A percentile compares a stretch with the other conserved stretches of the same genome.
Evolutionary conservation across 92 coral and sea anemone species (phyloP).

Genomic region (Porites cylindrica): DNA sequence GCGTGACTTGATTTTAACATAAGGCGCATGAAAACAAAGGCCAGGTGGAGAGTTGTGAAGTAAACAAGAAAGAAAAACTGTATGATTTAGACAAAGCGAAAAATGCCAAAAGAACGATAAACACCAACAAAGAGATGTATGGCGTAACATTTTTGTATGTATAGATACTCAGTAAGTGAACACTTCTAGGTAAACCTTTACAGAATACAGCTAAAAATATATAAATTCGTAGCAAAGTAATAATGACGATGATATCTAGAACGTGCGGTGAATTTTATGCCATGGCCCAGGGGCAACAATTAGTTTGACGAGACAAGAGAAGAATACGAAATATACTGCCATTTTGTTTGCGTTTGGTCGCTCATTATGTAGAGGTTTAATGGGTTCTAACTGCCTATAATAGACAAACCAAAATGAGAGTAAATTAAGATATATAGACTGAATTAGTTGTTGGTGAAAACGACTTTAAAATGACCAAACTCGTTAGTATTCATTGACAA

Average conservation of each 20-base stretch:
- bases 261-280: background rate
- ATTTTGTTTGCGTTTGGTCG: constrained; percentile 1
- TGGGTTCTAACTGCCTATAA: constrained; percentile 5
- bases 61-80: too few relatives aligned
- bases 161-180: too few relatives aligned
- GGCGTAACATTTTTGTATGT: too few relatives aligned
- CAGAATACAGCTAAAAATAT: background rate
- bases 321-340: background rate
- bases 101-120: too few relatives aligned
- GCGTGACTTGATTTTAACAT: too few relatives aligned
- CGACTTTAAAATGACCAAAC: background rate
- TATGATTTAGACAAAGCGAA: too few relatives aligned
- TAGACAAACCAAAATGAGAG: background rate
- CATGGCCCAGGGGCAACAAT: background rate
- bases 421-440: background rate
- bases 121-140: too few relatives aligned
- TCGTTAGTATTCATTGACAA: background rate
- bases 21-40: too few relatives aligned
- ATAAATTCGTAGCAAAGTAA: background rate
- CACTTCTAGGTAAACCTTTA: too few relatives aligned
- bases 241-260: background rate
- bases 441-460: background rate
- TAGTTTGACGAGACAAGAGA: background rate
- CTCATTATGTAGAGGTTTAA: constrained; percentile 12
- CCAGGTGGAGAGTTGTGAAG: too few relatives aligned